Base-by-base conservation (phyloP, 2,113 vertebrate genomes). In the Prolemur simus region DNA sequence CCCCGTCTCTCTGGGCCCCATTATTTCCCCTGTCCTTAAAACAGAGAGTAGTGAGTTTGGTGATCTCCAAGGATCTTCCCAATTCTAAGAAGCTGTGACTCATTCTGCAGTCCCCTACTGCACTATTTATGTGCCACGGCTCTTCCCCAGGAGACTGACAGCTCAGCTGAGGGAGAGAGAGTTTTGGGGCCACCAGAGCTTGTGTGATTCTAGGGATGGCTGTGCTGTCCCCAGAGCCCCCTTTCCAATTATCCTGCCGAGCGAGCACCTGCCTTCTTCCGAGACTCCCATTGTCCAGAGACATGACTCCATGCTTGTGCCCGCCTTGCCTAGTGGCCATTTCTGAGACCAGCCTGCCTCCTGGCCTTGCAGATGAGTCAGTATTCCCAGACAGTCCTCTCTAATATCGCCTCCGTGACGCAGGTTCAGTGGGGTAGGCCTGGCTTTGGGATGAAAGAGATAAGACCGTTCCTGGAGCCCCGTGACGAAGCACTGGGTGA, bases 181-280 rank as follows among this genome's bases (percentile, higher is more conserved):
- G 74, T 86, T 39, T 85, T 9, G 96, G 89, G 74, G 69, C 87
- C 69, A 81, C 87, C 54, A 87, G 78, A 39, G 68, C 49, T 81
- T 58, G 6, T 84, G 69, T 71, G 87, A 89, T 93, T 83, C 87
- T 73, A 81, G 64, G 76, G 87, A 92, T 97, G 87, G 80, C 47
- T 17, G 0, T 74, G 21, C 64, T 29, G 9, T 97, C 94, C 96
- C 96, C 39, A 77, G 97, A 84, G 97, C 42, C 34, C 12, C 80
- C 49, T 96, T 95, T 97, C 95, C 92, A 98, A 97, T 97, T 97
- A 97, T 94, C 32, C 69, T 89, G 78, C 86, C 29, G 68, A 92
- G 49, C 54, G 83, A 93, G 84, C 96, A 97, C 95, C 96, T 97
- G 97, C 95, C 69, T 97, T 97, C 95, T 92, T 95, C n/a, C 0